Evolutionary conservation across 2,888 invertebrate species (phyloP), one percentile per base, ranked within the genome.

Genomic region (Agonopterix arenella): DNA sequence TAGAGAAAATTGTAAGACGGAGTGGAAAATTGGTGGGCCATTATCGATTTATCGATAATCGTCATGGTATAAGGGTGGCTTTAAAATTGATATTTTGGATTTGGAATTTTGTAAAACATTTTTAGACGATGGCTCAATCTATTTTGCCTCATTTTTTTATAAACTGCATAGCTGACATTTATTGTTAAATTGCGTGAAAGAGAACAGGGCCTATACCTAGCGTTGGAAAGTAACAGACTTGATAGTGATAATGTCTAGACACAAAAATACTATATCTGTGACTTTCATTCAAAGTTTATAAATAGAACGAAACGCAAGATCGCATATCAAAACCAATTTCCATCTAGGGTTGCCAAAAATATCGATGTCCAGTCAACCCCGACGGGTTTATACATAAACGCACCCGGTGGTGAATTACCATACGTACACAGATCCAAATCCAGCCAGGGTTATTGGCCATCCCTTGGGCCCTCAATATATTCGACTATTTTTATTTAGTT

Each of bases 401-500:
- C 53, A 54, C 45, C 50, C 51, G 52, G 50, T 28, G 44, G 44
- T 18, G 18, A 36, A 54, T 54, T 54, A 46, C 54, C 54, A 46
- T 46, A 46, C 46, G 46, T 46, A 46, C 40, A 46, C 36, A 46
- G 46, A 40, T 40, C 41, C 46, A 41, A 47, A 47, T 47, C 46
- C 46, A 28, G 36, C 18, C 11, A 60, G 76, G 83, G 77, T 78
- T 84, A 84, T 84, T 82, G 85, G 80, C 78, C 76, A 70, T 84
- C 86, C 83, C 84, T 65, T 57, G 83, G 72, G 85, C 69, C 67
- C 74, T 74, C 77, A 75, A 80, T 81, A 84, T 84, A 82, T 81
- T 79, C 79, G 69, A 74, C 74, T 81, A 84, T 80, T 80, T 84
- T 83, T 80, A 81, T 82, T 81, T 79, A 80, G 74, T 72, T 52